A percentile compares a stretch with the other conserved stretches of the same genome.
phyloP scores from a whole-genome alignment of 2,888 invertebrate genomes.

The Corythucha ciliata region DNA sequence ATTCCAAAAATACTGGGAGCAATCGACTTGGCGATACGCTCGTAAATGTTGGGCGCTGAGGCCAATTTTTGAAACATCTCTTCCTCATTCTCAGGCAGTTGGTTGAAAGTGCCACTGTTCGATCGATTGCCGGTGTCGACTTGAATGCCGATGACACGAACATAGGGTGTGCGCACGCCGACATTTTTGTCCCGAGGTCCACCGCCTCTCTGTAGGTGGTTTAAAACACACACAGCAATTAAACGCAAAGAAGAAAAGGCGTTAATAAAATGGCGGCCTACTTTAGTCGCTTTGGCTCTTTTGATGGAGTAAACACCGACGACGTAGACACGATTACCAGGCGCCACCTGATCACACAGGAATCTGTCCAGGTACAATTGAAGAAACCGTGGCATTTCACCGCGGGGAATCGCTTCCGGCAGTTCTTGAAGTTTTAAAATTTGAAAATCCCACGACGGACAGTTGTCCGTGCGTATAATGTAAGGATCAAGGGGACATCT shows the following conservation, averaged over 20 bases:
- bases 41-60: slow-evolving; percentile 75
- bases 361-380: slow-evolving; percentile 88
- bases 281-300: slow-evolving; percentile 59
- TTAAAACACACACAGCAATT: slow-evolving; percentile 8
- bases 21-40: slow-evolving; percentile 77
- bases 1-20: slow-evolving; percentile 97
- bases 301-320: slow-evolving; percentile 95
- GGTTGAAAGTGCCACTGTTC: slow-evolving; percentile 41
- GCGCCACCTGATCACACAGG: slow-evolving; percentile 89
- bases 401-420: slow-evolving; percentile 89
- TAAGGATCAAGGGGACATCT: slow-evolving; percentile 96
- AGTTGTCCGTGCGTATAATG: slow-evolving; percentile 96
- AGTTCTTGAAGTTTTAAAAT: slow-evolving; percentile 93
- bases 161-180: slow-evolving; percentile 88
- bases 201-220: slow-evolving; percentile 18
- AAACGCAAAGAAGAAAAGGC: too few species aligned
- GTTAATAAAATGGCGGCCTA: slow-evolving; percentile 37
- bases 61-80: slow-evolving; percentile 77
- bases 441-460: slow-evolving; percentile 96
- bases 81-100: slow-evolving; percentile 52
- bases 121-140: slow-evolving; percentile 67
- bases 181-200: slow-evolving; percentile 29
- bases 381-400: slow-evolving; percentile 95
- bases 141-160: slow-evolving; percentile 86
- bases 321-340: slow-evolving; percentile 87